Percentiles rank a stretch among this genome's conserved stretches.
These are phyloP conservation scores for Trissolcus japonicus DNA, from an alignment of 2,888 invertebrate species.

Conservation along the genomic window DNA sequence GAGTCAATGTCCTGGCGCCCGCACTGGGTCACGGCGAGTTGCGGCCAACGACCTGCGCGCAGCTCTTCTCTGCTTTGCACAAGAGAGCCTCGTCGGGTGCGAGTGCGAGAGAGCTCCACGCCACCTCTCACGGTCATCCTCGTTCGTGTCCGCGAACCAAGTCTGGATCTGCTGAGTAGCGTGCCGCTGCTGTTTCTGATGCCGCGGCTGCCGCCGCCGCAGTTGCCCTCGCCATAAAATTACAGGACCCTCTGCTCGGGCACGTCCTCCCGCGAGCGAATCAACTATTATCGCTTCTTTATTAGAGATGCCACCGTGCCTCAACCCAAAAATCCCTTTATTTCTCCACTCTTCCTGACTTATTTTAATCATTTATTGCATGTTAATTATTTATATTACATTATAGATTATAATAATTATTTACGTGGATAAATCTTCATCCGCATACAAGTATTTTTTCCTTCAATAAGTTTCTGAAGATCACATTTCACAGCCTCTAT, in stretches of 20 bases:
- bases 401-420: too few relatives aligned
- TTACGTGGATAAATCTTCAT: too few relatives aligned
- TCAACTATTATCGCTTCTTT: slow-evolving; percentile 47
- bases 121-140: slow-evolving; percentile 55
- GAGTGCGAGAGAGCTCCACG: slow-evolving; percentile 57
- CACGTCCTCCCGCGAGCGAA: slow-evolving; percentile 36
- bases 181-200: slow-evolving; percentile 52
- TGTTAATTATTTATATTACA: too few relatives aligned
- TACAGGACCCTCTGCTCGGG: slow-evolving; percentile 36
- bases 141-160: slow-evolving; percentile 46
- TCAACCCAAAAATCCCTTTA: too few relatives aligned
- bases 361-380: too few relatives aligned
- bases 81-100: slow-evolving; percentile 61
- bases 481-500: too few relatives aligned
- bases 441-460: too few relatives aligned
- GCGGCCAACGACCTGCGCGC: slow-evolving; percentile 74
- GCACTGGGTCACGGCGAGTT: slow-evolving; percentile 77
- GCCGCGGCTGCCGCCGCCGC: slow-evolving; percentile 38
- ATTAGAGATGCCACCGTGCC: slow-evolving; percentile 16
- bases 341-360: too few relatives aligned
- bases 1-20: slow-evolving; percentile 76
- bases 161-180: slow-evolving; percentile 54
- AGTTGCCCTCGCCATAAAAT: slow-evolving; percentile 43
- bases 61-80: slow-evolving; percentile 74
- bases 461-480: too few relatives aligned